phyloP scores from a whole-genome alignment of 2,888 invertebrate species.

The Tholera decimalis region DNA sequence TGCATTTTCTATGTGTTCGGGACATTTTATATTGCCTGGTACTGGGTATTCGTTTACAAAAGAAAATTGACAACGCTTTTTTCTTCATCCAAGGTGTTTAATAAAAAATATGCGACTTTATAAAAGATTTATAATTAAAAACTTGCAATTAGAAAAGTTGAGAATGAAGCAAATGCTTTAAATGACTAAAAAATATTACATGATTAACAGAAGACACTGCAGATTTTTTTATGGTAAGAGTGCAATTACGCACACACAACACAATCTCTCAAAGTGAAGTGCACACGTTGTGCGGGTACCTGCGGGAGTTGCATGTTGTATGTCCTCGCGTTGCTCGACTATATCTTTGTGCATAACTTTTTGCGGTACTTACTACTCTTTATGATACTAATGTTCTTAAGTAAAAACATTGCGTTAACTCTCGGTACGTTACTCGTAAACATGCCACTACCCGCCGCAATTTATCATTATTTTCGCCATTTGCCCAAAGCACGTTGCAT shows the following conservation, averaged over 20 bases:
- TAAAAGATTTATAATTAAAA: constrained; percentile 7
- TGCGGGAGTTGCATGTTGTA: constrained; percentile 40
- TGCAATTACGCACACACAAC: constrained; percentile 54
- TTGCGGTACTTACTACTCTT: constrained; percentile 28
- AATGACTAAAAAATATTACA: constrained; percentile 37
- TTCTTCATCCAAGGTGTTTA: not conserved
- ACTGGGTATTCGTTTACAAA: constrained; percentile 2
- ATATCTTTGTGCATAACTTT: constrained; percentile 28
- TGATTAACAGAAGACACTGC: constrained; percentile 29
- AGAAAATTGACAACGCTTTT: constrained; percentile 1
- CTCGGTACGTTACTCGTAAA: constrained; percentile 46
- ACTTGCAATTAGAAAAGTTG: constrained; percentile 2
- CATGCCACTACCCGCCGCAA: constrained; percentile 34
- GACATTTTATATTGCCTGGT: constrained; percentile 12
- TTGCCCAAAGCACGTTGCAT: constrained; percentile 35
- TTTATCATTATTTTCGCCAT: constrained; percentile 43
- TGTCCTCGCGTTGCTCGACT: constrained; percentile 26
- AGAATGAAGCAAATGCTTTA: constrained; percentile 16
- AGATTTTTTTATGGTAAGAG: constrained; percentile 44
- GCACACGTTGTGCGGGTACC: constrained; percentile 41
- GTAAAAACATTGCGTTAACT: constrained; percentile 49
- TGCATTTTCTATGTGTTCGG: constrained; percentile 38
- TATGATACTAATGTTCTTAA: constrained; percentile 52
- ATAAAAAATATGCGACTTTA: not conserved
- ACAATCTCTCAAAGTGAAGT: constrained; percentile 43